Conservation (phyloP, 2,888 invertebrate genomes). For the Acanthopleura granulata region DNA sequence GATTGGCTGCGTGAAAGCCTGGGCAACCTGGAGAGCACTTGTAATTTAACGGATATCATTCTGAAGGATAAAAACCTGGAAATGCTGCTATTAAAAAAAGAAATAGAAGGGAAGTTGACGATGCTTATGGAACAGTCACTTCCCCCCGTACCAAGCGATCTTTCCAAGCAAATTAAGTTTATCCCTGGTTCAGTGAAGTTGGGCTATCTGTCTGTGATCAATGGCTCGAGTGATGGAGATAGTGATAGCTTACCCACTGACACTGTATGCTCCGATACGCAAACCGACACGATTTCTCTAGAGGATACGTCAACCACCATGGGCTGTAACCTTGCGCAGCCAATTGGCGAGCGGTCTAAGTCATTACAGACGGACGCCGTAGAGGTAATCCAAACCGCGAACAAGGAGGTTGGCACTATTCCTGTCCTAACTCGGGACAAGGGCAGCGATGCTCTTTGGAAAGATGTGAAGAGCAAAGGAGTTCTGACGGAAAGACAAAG, state of each 20-base stretch:
- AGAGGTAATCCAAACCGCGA: constrained; percentile 7
- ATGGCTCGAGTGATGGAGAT: constrained; percentile 9
- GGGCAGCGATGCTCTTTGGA: constrained; percentile 20
- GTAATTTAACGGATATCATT: constrained; percentile 62
- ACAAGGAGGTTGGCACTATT: constrained; percentile 25
- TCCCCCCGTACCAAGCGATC: constrained; percentile 45
- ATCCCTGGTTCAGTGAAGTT: constrained; percentile 60
- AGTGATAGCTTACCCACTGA: neutral
- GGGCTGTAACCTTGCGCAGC: constrained; percentile 23
- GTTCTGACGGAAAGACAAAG: constrained; percentile 35
- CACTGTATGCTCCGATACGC: constrained; percentile 20
- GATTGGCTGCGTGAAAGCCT: constrained; percentile 56
- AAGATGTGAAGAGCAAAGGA: constrained; percentile 32
- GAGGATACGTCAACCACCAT: constrained; percentile 12
- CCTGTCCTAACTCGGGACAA: constrained; percentile 24
- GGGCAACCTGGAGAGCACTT: constrained; percentile 60
- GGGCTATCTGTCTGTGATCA: constrained; percentile 42
- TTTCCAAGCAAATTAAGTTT: constrained; percentile 51
- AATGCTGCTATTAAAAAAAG: constrained; percentile 64
- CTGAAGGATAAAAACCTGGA: constrained; percentile 66
- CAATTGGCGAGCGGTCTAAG: neutral
- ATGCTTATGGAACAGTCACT: constrained; percentile 50
- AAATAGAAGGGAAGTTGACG: constrained; percentile 63
- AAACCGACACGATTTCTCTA: constrained; percentile 24
- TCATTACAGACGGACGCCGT: constrained; percentile 28